Evolutionary conservation across 2,888 invertebrate species (phyloP).

Genomic region (Nysson spinosus): DNA sequence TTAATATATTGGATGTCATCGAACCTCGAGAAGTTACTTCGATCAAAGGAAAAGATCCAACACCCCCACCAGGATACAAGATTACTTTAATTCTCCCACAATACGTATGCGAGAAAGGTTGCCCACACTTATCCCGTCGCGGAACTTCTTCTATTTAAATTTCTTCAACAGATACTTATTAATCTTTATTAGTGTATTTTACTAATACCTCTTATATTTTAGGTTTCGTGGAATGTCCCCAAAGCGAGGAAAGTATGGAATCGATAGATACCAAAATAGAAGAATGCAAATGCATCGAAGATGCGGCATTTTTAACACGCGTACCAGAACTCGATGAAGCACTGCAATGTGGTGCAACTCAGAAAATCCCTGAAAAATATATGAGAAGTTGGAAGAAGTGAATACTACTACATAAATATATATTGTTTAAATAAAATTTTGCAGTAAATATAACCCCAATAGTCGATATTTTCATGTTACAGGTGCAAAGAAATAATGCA

Average conservation of each 20-base stretch:
- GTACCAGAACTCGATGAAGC: no score
- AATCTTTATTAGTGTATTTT: not conserved
- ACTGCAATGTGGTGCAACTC: not conserved
- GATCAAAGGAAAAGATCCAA: slow-evolving; percentile 6
- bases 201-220: no score
- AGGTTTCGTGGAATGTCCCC: no score
- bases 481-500: no score
- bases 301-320: no score
- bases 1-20: not conserved
- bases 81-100: slow-evolving; percentile 18
- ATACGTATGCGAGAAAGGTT: slow-evolving; percentile 7
- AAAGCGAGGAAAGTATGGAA: not conserved
- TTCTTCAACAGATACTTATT: no score
- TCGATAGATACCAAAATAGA: not conserved
- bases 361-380: not conserved
- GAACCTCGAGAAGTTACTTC: not conserved
- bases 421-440: no score
- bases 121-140: no score
- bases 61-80: not conserved
- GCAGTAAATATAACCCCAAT: no score
- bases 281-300: not conserved
- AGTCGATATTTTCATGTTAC: no score
- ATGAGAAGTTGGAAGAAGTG: not conserved
- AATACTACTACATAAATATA: not conserved
- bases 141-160: no score